Evolutionary conservation across 2,797 vertebrate species (phyloP), one percentile per base, ranked within the genome.

Genomic region (Myotis daubentonii): DNA sequence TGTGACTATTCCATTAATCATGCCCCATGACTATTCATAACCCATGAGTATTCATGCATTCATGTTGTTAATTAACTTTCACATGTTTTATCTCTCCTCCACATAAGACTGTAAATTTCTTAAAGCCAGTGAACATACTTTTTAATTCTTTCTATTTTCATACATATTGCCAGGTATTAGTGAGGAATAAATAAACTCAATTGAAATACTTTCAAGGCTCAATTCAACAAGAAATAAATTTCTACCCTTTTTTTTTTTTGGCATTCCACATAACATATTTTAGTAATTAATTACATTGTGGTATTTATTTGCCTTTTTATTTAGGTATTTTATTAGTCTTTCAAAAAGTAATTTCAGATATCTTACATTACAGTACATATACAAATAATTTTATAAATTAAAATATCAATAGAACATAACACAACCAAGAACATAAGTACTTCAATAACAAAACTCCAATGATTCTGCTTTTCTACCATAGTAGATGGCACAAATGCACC

Each of bases 171-270:
- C 75, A 91, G 22, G 25, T n/a, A 75, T 62, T 84, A 82, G 84
- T 66, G 30, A 94, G 25, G 11, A 87, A 89, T 70, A 87, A 78
- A 70, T 44, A 76, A 87, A 82, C 11, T 68, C n/a, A 83, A 20
- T 76, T 60, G 81, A 82, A 84, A 86, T 30, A 83, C 8, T 4
- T 87, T 94, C 28, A 87, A 93, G 36, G 25, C 53, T 92, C 49
- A 90, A 55, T 86, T 87, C 6, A 76, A 68, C 6, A 44, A 79
- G 13, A 95, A 85, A 33, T 89, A 12, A 95, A 55, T 91, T 66
- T 91, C 53, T 55, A 72, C 3, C 6, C 8, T 5, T 25, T 25
- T 94, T 94, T 47, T 47, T 16, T 55, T 57, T 38, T 55, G 23
- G 22, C 23, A 83, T 89, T 74, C n/a, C 10, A 88, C 20, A 75